Base-by-base conservation (phyloP, 2,797 vertebrate genomes). In the Pteronotus mesoamericanus region DNA sequence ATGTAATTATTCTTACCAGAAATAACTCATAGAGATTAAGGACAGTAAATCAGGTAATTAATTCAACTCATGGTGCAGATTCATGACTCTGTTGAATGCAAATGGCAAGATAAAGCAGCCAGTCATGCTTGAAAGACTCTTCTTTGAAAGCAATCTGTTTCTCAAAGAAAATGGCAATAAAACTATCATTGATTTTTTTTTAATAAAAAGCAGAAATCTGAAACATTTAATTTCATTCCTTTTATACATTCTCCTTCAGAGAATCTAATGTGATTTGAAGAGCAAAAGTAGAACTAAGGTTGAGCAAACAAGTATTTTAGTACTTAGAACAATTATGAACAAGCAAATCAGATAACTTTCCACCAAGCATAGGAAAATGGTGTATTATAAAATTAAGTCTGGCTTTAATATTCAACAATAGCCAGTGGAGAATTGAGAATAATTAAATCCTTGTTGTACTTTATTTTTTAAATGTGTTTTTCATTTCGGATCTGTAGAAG, bases 1-100 rank as follows among this genome's bases (percentile, higher is more conserved):
- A 69, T 75, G 1, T 42, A 90, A 72, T 86, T 92, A 71, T 89
- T 55, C 26, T 90, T 55, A 64, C 64, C 53, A 83, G 85, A 86
- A 95, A 94, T 94, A 83, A 95, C 85, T 88, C 29, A 86, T 48
- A 42, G 93, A 82, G 72, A 75, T 74, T 85, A 96, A 86, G 18
- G 26, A 92, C 95, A 92, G 75, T 19, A 59, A 37, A 92, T 32
- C 87, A 94, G 66, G 72, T 92, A 93, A 97, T 92, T 95, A 94
- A 94, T 92, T 96, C 69, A 94, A 16, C 75, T 96, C 85, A 66
- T 90, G 74, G 24, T 71, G 0, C 34, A 15, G 18, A 94, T 84
- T 82, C 51, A 94, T 26, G 55, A 79, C 32, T 92, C n/a, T 66
- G 26, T 48, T 87, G 77, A 94, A 96, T 75, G 72, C 59, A 90